These are phyloP conservation scores for Dascyllus trimaculatus DNA, from an alignment of 2,113 vertebrate species.

Conservation along the genomic window DNA sequence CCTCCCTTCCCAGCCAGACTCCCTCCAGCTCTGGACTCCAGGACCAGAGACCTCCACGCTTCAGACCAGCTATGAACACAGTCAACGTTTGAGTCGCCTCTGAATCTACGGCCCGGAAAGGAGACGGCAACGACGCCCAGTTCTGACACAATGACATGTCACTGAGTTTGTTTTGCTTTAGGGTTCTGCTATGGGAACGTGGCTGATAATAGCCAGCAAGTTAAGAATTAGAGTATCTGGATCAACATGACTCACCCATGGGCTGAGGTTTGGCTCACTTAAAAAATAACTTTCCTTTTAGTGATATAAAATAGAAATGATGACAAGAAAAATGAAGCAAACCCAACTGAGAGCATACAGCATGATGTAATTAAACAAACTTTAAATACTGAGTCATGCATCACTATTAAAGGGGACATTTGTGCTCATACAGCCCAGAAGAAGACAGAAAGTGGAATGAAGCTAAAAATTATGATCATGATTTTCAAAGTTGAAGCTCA, in stretches of 20 bases:
- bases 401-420: too few species aligned
- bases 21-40: neutral
- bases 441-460: too few species aligned
- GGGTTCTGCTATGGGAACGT: slow-evolving; percentile 64
- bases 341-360: too few species aligned
- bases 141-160: slow-evolving; percentile 81
- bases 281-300: too few species aligned
- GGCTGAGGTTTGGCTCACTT: neutral
- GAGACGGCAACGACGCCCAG: slow-evolving; percentile 42
- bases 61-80: slow-evolving; percentile 57
- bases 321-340: too few species aligned
- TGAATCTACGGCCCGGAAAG: slow-evolving; percentile 45
- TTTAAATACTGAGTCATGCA: too few species aligned
- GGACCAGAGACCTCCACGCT: neutral
- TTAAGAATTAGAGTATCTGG: neutral
- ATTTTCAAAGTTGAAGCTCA: too few species aligned
- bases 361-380: too few species aligned
- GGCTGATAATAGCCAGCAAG: slow-evolving; percentile 54
- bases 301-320: too few species aligned
- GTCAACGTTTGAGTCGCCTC: slow-evolving; percentile 34
- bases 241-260: neutral
- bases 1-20: too few species aligned
- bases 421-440: too few species aligned
- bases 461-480: too few species aligned
- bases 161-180: slow-evolving; percentile 83